phyloP scores from a whole-genome alignment of 1,140 invertebrate species.

The Drosophila teissieri region DNA sequence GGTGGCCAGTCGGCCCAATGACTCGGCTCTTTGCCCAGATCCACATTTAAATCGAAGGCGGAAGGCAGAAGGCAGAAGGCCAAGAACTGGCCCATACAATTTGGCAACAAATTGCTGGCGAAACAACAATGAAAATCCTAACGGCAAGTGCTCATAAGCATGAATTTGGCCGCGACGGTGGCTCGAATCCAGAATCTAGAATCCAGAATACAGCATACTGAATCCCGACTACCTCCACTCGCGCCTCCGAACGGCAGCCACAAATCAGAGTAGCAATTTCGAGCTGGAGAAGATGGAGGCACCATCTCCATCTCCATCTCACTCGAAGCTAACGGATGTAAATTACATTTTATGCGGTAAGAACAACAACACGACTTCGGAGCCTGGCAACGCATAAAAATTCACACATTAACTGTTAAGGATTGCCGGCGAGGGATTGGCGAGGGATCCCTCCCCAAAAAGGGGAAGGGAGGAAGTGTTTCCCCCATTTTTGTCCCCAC shows the following conservation, averaged over 20 bases:
- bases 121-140: conserved; percentile 70
- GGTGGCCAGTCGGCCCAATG: conserved; percentile 7
- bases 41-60: conserved; percentile 26
- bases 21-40: conserved; percentile 18
- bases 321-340: conserved; percentile 78
- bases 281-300: conserved; percentile 9
- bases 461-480: neutral
- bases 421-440: conserved; percentile 40
- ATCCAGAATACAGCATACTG: neutral
- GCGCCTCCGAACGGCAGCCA: conserved; percentile 21
- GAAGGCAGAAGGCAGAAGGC: neutral
- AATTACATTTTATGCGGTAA: conserved; percentile 82
- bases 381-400: conserved; percentile 82
- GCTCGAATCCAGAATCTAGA: neutral
- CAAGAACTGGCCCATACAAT: conserved; percentile 37
- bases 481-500: conserved; percentile 8
- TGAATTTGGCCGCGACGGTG: conserved; percentile 37
- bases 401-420: conserved; percentile 83
- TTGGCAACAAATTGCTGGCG: conserved; percentile 37
- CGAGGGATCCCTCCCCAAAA: neutral
- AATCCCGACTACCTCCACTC: too few species aligned
- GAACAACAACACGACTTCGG: conserved; percentile 66
- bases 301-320: conserved; percentile 1
- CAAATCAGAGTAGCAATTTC: conserved; percentile 70
- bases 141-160: conserved; percentile 67